Evolutionary conservation across 2,797 vertebrate species (phyloP), one percentile per base, ranked within the genome.

Genomic region (Hephaestus fuliginosus): DNA sequence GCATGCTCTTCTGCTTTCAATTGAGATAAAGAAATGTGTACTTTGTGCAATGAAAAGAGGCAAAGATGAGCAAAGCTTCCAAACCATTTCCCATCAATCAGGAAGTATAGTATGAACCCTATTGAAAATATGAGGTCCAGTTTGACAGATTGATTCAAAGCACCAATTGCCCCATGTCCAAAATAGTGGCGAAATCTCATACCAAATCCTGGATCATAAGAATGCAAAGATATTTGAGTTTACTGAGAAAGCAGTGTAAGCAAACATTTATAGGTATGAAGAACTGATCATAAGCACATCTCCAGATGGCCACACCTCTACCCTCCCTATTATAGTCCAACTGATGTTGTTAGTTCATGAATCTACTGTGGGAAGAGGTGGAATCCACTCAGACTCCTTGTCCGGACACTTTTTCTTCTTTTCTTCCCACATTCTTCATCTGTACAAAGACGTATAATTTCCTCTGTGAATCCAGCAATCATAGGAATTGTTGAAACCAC

Each of bases 201-300:
- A 58, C 55, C 74, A 76, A 80, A 76, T 51, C 78, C 69, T 69
- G 74, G 51, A 77, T 74, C 49, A 48, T 81, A 81, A 73, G 85
- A 78, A 82, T 90, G 65, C 41, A 90, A 86, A 84, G 36, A 76
- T 72, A 82, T 86, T 87, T 78, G 76, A 83, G 85, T 93, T 93
- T 81, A 93, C 92, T 92, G 95, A 96, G 95, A 96, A 96, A 96
- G 96, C 96, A 96, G 95, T 95, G 95, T 93, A 96, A 94, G 91
- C 84, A 93, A 85, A 88, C 88, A 91, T 87, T 86, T 86, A 43
- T 70, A 65, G 53, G 49, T 85, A 86, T 79, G 43, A 88, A 78
- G 44, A 85, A 85, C 75, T 85, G 58, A 88, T 87, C 22, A 92
- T 76, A 89, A 94, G 91, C 93, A 95, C 91, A 90, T 91, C 90